Conservation (phyloP, 2,888 invertebrate genomes). For the Rhaphigaster nebulosa region DNA sequence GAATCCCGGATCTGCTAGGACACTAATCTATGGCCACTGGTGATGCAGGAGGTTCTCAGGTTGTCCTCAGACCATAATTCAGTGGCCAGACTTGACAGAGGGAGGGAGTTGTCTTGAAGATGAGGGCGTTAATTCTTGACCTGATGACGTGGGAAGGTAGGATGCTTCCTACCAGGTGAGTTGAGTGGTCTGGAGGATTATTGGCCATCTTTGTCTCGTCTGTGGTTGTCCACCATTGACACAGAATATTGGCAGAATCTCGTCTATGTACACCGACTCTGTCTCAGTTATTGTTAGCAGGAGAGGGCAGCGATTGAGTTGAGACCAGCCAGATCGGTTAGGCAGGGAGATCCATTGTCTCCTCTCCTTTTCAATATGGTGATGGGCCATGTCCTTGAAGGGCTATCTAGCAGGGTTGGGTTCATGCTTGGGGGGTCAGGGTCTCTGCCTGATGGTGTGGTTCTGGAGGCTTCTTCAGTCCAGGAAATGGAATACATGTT, state of each 20-base stretch:
- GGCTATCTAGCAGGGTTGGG: conserved; percentile 51
- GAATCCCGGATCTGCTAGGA: not conserved
- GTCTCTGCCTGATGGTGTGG: conserved; percentile 66
- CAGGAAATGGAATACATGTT: not conserved
- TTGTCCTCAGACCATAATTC: not conserved
- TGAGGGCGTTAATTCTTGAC: conserved; percentile 54
- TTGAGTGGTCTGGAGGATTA: conserved; percentile 22
- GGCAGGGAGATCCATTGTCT: conserved; percentile 69
- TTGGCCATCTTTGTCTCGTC: conserved; percentile 61
- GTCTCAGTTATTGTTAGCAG: not conserved
- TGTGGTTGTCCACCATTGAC: conserved; percentile 61
- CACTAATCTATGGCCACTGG: not conserved
- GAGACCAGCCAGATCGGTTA: conserved; percentile 67
- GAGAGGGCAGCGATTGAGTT: conserved; percentile 16
- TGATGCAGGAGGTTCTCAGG: not conserved
- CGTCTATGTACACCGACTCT: conserved; percentile 47
- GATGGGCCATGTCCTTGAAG: conserved; percentile 62
- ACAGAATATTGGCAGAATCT: conserved; percentile 38
- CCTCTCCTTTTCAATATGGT: conserved; percentile 68
- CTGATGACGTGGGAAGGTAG: conserved; percentile 52
- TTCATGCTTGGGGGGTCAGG: conserved; percentile 36
- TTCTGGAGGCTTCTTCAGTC: conserved; percentile 2
- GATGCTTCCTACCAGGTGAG: not conserved
- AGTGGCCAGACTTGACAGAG: conserved; percentile 13
- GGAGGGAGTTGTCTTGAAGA: not conserved